Evolutionary conservation across 2,888 invertebrate species (phyloP).

Genomic region (Cantharis rustica): DNA sequence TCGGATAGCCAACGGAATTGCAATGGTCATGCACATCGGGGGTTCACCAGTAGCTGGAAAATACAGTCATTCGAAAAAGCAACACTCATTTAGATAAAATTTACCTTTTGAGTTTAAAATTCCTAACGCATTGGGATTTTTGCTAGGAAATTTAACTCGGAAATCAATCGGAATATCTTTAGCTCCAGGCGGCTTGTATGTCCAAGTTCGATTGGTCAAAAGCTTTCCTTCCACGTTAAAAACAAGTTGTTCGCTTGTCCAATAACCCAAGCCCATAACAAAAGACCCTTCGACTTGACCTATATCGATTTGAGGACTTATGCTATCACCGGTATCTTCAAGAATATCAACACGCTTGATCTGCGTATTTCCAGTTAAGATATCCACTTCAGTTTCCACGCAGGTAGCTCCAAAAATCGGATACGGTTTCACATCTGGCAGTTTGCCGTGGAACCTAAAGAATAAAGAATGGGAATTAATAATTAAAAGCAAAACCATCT

Average conservation of each 20-base stretch:
- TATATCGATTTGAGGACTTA: neutral
- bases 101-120: neutral
- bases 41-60: neutral
- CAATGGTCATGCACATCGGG: neutral
- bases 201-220: neutral
- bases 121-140: neutral
- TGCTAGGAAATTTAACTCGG: neutral
- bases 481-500: neutral
- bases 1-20: neutral
- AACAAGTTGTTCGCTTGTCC: neutral
- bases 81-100: neutral
- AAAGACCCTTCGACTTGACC: neutral
- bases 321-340: neutral
- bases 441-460: neutral
- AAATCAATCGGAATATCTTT: neutral
- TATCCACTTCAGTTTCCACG: conserved; percentile 76
- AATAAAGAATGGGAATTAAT: accelerated
- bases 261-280: neutral
- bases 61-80: neutral
- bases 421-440: conserved; percentile 56
- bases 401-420: conserved; percentile 67
- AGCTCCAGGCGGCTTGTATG: neutral
- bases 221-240: neutral
- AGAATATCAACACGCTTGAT: neutral
- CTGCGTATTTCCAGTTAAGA: conserved; percentile 53